Percentiles rank a stretch among this genome's conserved stretches.
Evolutionary conservation across 2,113 vertebrate genomes (phyloP).

Genomic region (Melanotaenia duboulayi): DNA sequence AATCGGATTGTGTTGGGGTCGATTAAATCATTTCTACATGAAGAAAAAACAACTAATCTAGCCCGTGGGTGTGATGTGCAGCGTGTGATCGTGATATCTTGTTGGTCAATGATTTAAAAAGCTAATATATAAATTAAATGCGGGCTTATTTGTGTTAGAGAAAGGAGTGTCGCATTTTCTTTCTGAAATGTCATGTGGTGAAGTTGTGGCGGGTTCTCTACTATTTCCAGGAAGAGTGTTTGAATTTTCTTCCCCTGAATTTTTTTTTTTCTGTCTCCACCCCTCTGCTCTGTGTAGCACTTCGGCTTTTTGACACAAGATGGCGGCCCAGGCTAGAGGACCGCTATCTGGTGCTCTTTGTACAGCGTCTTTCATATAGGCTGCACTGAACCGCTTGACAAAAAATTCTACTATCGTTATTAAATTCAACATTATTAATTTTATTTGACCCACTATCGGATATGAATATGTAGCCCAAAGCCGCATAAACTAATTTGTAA

Average conservation of each 20-base stretch:
- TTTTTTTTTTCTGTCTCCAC: slow-evolving; percentile 65
- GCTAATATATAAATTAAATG: slow-evolving; percentile 31
- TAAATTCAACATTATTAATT: too few species aligned
- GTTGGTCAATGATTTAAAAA: neutral
- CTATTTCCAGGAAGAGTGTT: slow-evolving; percentile 85
- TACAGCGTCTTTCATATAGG: too few species aligned
- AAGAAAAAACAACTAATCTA: neutral
- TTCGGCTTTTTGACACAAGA: slow-evolving; percentile 20
- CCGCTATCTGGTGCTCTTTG: too few species aligned
- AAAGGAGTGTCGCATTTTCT: slow-evolving; percentile 75
- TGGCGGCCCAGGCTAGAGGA: slow-evolving; percentile 31
- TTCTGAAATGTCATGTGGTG: slow-evolving; percentile 81
- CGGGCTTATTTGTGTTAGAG: slow-evolving; percentile 21
- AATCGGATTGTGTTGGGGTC: slow-evolving; percentile 49
- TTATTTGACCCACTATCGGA: too few species aligned
- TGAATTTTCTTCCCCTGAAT: slow-evolving; percentile 76
- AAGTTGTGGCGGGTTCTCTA: slow-evolving; percentile 85
- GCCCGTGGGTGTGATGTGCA: slow-evolving; percentile 19
- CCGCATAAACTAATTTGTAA: too few species aligned
- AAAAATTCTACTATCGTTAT: too few species aligned
- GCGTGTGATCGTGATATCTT: slow-evolving; percentile 16
- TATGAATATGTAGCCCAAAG: too few species aligned
- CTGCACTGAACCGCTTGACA: too few species aligned
- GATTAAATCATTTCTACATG: neutral
- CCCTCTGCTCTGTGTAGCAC: slow-evolving; percentile 52